phyloP scores from a whole-genome alignment of 2,113 vertebrate genomes.

The Corythoichthys intestinalis region DNA sequence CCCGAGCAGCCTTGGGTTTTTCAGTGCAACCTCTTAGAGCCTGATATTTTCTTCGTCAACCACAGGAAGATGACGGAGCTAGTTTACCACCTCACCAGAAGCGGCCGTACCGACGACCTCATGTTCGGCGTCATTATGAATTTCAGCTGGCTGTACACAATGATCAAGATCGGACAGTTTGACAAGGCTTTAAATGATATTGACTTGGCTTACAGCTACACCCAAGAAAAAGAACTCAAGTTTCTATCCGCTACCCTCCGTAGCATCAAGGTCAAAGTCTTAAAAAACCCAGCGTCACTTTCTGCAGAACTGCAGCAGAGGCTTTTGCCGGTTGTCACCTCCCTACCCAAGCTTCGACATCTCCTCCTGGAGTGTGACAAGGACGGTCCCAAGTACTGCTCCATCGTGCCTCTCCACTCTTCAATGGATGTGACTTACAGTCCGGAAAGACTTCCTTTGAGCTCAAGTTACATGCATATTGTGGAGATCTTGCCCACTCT shows the following conservation, averaged over 20 bases:
- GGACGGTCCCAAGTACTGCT: conserved; percentile 97
- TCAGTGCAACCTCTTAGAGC: conserved; percentile 94
- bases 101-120: conserved; percentile 90
- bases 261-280: conserved; percentile 86
- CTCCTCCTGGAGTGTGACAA: conserved; percentile 97
- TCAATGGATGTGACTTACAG: conserved; percentile 97
- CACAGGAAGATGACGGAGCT: conserved; percentile 98
- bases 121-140: conserved; percentile 97
- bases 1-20: conserved; percentile 98
- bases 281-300: conserved; percentile 87
- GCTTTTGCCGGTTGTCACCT: conserved; percentile 92
- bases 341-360: conserved; percentile 92
- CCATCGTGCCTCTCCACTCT: conserved; percentile 94
- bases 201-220: conserved; percentile 88
- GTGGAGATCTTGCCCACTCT: conserved; percentile 92
- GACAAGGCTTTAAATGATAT: conserved; percentile 91
- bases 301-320: conserved; percentile 95
- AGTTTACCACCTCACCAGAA: conserved; percentile 87
- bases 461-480: conserved; percentile 91
- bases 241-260: conserved; percentile 91
- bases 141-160: conserved; percentile 98
- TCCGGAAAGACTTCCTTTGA: conserved; percentile 88
- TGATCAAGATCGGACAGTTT: conserved; percentile 97
- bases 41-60: conserved; percentile 97
- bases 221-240: conserved; percentile 94